A percentile compares a stretch with the other conserved stretches of the same genome.
phyloP scores from a whole-genome alignment of 2,113 vertebrate genomes.

The Xiphorhynchus elegans region DNA sequence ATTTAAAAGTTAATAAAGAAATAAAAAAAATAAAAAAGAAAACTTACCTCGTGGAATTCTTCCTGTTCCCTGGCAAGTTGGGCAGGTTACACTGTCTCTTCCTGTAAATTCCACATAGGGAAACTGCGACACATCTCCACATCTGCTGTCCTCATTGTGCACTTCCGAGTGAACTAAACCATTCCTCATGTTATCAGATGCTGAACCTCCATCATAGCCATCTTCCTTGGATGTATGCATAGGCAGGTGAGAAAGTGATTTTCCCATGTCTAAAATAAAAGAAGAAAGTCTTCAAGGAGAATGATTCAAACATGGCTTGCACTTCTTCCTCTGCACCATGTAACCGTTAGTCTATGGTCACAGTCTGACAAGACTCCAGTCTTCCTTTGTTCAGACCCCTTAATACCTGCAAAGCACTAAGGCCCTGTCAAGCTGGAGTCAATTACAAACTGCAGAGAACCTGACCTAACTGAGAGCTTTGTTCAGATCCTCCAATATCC shows the following conservation, averaged over 20 bases:
- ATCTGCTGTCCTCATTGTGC: conserved; percentile 82
- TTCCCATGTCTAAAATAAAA: conserved; percentile 84
- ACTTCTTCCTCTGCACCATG: neutral
- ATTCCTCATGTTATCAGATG: conserved; percentile 74
- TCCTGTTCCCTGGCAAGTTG: conserved; percentile 96
- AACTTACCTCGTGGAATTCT: conserved; percentile 92
- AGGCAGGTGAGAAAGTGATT: conserved; percentile 86
- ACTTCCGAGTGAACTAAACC: conserved; percentile 73
- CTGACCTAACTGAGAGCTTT: neutral
- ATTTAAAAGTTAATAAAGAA: neutral
- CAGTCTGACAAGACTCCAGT: rapidly evolving
- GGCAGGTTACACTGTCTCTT: conserved; percentile 95
- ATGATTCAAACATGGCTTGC: neutral
- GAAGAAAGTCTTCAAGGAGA: neutral
- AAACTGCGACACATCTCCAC: conserved; percentile 93
- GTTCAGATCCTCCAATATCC: neutral
- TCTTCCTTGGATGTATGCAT: conserved; percentile 82
- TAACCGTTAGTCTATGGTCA: neutral
- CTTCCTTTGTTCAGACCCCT: neutral
- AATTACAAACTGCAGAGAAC: neutral
- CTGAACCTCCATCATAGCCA: conserved; percentile 74
- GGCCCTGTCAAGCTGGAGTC: neutral
- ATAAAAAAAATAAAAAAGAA: neutral
- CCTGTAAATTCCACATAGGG: conserved; percentile 98
- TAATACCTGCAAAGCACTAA: neutral